Percentiles rank a stretch among this genome's conserved stretches.
Evolutionary conservation across 2,113 vertebrate genomes (phyloP).

Genomic region (Dermatemys mawii): DNA sequence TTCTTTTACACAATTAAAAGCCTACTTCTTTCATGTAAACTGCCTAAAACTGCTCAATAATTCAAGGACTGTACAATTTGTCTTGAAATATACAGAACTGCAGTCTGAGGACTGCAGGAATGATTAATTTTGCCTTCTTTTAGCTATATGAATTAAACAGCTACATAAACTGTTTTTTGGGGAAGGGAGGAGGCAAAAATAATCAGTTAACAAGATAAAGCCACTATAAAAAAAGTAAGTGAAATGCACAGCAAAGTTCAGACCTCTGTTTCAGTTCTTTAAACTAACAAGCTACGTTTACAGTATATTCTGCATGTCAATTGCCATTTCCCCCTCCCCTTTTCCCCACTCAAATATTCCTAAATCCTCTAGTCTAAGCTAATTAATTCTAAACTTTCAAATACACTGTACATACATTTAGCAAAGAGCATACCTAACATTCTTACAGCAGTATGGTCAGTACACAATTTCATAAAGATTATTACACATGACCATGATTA

Average conservation of each 20-base stretch:
- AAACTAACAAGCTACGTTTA: constrained; percentile 76
- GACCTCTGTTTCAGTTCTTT: constrained; percentile 65
- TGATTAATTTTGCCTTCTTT: constrained; percentile 69
- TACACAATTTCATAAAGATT: constrained; percentile 84
- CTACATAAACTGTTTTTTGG: constrained; percentile 43
- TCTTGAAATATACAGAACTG: constrained; percentile 73
- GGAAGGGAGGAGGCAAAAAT: constrained; percentile 54
- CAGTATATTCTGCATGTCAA: constrained; percentile 74
- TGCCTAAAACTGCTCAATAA: constrained; percentile 73
- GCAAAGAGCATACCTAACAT: constrained; percentile 86
- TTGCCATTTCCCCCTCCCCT: constrained; percentile 58
- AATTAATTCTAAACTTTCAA: constrained; percentile 86
- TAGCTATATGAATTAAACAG: constrained; percentile 63
- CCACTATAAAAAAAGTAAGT: constrained; percentile 66
- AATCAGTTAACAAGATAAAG: constrained; percentile 66
- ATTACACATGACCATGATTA: constrained; percentile 69
- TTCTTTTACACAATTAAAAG: constrained; percentile 78
- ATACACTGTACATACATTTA: constrained; percentile 89
- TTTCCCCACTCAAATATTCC: constrained; percentile 65
- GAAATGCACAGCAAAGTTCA: constrained; percentile 80
- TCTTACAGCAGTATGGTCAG: constrained; percentile 82
- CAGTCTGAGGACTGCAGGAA: constrained; percentile 67
- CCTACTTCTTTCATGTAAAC: constrained; percentile 74
- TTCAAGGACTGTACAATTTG: constrained; percentile 70
- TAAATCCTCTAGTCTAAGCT: constrained; percentile 79